Base-by-base conservation (phyloP, 2,888 invertebrate species). In the Ecliptopera silaceata region DNA sequence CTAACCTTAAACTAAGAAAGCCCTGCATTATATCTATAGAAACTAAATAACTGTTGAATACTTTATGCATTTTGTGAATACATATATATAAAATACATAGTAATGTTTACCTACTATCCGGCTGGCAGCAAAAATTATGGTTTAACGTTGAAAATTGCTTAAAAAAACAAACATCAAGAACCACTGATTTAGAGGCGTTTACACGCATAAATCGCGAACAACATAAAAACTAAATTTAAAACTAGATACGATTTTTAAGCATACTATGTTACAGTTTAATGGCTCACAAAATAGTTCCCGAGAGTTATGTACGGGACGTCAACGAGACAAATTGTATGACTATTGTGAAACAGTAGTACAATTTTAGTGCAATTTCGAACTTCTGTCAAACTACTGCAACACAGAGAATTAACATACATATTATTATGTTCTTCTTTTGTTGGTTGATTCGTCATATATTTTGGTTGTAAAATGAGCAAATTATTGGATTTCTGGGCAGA, bases 261-360 rank as follows among this genome's bases (percentile, higher is more conserved):
- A 58, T 51, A 63, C 63, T 61, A 73, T 77, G 72, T 71, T 70
- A 70, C 63, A 67, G 70, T 74, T 73, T 79, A 79, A 85, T 77
- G 73, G 78, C 68, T 76, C 73, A 74, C 77, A 74, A 80, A 85
- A 84, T 80, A 78, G 74, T 72, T 72, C 70, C 69, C 67, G 64
- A 73, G 78, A 82, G 78, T 80, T 83, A 83, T 80, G 73, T 80
- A 79, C 74, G 70, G 79, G 77, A 77, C 71, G 79, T 77, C 77
- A 76, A 72, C 65, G 68, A 77, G 79, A 84, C 84, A 84, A 84
- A 86, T 84, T 80, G 82, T 82, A 73, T 75, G 76, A 77, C 76
- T 77, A 75, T 79, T 79, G 78, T 77, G 13, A 42, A 74, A 74
- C 74, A 67, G 52, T 66, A 69, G 68, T 72, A 75, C 67, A 65